A percentile compares a stretch with the other conserved stretches of the same genome.
These are phyloP conservation scores for Heliocidaris erythrogramma DNA, from an alignment of 35 echinoderm and acorn worm genomes.

Conservation along the genomic window DNA sequence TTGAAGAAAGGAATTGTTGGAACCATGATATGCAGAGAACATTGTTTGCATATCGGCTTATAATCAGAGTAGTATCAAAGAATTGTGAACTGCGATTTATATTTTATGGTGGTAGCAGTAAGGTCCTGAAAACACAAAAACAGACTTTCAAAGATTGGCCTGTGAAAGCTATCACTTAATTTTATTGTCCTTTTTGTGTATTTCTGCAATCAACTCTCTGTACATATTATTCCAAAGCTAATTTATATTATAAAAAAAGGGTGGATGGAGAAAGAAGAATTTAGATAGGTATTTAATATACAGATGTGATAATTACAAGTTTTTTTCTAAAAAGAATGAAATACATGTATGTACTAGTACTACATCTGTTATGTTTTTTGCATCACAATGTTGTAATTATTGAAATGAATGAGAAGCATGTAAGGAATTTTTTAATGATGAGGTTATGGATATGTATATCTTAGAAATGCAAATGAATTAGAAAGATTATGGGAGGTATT, in stretches of 20 bases:
- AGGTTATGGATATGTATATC: neutral
- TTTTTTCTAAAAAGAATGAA: neutral
- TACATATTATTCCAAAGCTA: constrained; percentile 13
- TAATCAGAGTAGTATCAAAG: neutral
- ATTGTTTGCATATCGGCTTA: neutral
- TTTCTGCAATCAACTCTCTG: constrained; percentile 10
- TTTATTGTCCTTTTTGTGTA: neutral
- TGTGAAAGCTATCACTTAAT: neutral
- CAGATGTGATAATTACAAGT: neutral
- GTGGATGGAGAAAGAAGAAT: neutral
- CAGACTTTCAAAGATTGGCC: neutral
- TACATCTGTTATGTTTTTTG: constrained; percentile 12
- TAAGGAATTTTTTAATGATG: neutral
- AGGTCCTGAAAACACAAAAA: neutral
- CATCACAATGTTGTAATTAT: neutral
- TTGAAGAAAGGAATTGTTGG: neutral
- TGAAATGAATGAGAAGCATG: neutral
- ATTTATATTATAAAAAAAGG: neutral
- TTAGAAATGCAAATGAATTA: neutral
- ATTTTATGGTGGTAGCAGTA: neutral
- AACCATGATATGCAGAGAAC: neutral
- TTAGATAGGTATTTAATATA: constrained; percentile 13
- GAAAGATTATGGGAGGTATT: neutral
- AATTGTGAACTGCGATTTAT: neutral
- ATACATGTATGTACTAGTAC: constrained; percentile 10